Evolutionary conservation across 2,888 invertebrate genomes (phyloP), one percentile per base, ranked within the genome.

Genomic region (Blastobasis adustella): DNA sequence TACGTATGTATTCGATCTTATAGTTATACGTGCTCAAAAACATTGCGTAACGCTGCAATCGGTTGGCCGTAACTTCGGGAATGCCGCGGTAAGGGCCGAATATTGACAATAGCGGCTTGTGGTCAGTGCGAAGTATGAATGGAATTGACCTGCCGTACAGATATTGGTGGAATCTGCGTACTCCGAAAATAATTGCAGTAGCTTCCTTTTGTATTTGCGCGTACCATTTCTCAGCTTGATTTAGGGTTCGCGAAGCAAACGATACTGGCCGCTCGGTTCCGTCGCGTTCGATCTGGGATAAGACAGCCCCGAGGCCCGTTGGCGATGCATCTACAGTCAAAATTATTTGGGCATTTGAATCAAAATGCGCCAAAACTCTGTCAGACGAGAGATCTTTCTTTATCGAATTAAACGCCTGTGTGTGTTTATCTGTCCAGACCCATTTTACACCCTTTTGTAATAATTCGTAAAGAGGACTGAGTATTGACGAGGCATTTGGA

Each of bases 391-490:
- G 40, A 4, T 9, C 6, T 40, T 40, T 6, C 40, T 40, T 40
- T 6, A 40, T 40, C 6, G 40, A 8, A 8, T 40, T 40, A 9
- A 40, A 40, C 6, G 40, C 40, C 7, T 40, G 6, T 40, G 6
- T 9, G 9, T 55, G 53, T 6, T 8, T 10, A 4, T 23, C n/a
- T 5, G 42, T 39, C 56, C 61, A 61, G 6, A 10, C 10, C 57
- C 57, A 58, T 49, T 50, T 55, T 7, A 45, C 10, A 9, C 50
- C 55, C 47, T 56, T 58, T 37, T 51, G 43, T 23, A 58, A 42
- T 49, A 58, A 53, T 6, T 55, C 39, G 38, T 58, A 59, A 23
- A 59, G 46, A 8, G 57, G 55, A 37, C 52, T 47, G 9, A 58
- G 43, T 41, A 58, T 52, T 0, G 52, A 43, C 5, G 59, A 57